phyloP scores from a whole-genome alignment of 2,113 vertebrate species.

The Porphyrio hochstetteri region DNA sequence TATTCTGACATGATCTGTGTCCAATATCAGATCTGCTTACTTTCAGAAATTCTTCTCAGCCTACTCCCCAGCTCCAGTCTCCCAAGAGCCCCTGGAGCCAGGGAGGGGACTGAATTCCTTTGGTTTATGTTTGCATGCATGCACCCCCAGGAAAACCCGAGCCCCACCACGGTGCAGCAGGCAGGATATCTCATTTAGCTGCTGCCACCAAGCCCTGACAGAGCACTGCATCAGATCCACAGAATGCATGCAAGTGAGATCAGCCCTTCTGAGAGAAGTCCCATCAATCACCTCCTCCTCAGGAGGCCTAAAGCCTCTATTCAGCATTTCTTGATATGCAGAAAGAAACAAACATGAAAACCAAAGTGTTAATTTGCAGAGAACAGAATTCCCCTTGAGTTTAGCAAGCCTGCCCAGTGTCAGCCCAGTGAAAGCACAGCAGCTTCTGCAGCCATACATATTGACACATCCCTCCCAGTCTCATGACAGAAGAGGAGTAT shows the following conservation, averaged over 20 bases:
- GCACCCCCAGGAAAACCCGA: background rate
- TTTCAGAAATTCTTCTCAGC: background rate
- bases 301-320: background rate
- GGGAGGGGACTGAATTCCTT: background rate
- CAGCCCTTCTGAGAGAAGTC: background rate
- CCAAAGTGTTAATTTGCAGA: background rate
- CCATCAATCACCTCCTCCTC: background rate
- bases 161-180: background rate
- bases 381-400: background rate
- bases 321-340: background rate
- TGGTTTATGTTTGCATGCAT: background rate
- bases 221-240: background rate
- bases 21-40: background rate
- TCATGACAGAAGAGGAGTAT: background rate
- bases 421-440: background rate
- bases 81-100: slow-evolving; percentile 1
- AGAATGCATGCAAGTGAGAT: accelerated
- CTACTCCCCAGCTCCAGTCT: background rate
- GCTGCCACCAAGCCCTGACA: background rate
- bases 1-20: background rate
- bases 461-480: background rate
- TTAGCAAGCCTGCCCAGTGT: background rate
- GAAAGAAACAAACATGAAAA: background rate
- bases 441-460: background rate
- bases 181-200: background rate